Evolutionary conservation across 2,888 invertebrate genomes (phyloP).

Genomic region (Microchrysa polita): DNA sequence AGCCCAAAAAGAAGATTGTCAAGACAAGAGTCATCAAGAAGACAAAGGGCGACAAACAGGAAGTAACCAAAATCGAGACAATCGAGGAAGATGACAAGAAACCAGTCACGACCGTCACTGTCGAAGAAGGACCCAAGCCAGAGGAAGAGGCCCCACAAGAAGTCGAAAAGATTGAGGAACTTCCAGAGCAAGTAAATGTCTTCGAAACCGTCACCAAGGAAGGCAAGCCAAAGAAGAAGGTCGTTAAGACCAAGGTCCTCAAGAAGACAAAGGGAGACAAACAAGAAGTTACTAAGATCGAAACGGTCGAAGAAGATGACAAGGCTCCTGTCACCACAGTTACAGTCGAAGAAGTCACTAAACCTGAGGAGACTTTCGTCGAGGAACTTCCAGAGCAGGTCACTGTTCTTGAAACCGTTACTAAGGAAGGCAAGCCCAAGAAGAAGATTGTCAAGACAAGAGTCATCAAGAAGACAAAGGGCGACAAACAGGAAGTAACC

Average conservation of each 20-base stretch:
- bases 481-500: conserved; percentile 56
- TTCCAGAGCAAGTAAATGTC: conserved; percentile 57
- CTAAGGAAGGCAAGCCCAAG: conserved; percentile 53
- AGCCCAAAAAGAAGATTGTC: conserved; percentile 57
- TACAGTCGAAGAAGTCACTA: conserved; percentile 54
- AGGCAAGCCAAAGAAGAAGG: conserved; percentile 56
- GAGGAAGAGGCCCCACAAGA: conserved; percentile 45
- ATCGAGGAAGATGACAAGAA: conserved; percentile 58
- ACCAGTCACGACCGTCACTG: conserved; percentile 58
- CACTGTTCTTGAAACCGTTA: conserved; percentile 53
- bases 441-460: conserved; percentile 52
- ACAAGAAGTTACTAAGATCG: conserved; percentile 57
- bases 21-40: conserved; percentile 60
- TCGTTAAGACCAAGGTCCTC: conserved; percentile 57
- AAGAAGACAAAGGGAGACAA: conserved; percentile 58
- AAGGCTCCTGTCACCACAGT: conserved; percentile 54
- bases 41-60: conserved; percentile 54
- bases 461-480: conserved; percentile 47
- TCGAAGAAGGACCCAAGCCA: conserved; percentile 56
- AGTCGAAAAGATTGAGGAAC: conserved; percentile 46
- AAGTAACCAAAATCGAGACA: conserved; percentile 59
- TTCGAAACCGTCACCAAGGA: conserved; percentile 59
- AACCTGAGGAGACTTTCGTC: conserved; percentile 53
- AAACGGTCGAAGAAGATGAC: conserved; percentile 60
- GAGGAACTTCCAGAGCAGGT: conserved; percentile 61